phyloP scores from a whole-genome alignment of 2,888 invertebrate genomes.

The Ecdyonurus torrentis region DNA sequence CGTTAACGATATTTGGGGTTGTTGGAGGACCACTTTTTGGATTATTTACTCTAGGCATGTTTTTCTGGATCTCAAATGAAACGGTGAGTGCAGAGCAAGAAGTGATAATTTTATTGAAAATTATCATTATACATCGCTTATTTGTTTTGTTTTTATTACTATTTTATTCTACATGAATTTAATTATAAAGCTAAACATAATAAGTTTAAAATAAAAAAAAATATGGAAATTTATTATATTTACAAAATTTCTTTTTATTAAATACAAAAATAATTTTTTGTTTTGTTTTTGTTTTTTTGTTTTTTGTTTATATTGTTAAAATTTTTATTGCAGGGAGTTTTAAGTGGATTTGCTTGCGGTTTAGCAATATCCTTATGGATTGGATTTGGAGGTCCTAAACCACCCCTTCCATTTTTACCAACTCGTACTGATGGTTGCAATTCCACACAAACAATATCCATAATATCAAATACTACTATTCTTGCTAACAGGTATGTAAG shows the following conservation, averaged over 20 bases:
- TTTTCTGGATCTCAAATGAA: slow-evolving; percentile 53
- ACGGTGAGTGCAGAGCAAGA: slow-evolving; percentile 35
- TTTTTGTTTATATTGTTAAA: background rate
- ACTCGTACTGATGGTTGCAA: slow-evolving; percentile 41
- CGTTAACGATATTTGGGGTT: slow-evolving; percentile 72
- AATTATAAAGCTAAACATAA: too few species aligned
- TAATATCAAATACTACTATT: background rate
- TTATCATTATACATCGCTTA: too few species aligned
- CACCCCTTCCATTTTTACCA: slow-evolving; percentile 36
- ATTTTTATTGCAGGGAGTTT: slow-evolving; percentile 39
- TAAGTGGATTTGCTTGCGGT: slow-evolving; percentile 44
- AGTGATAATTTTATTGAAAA: too few species aligned
- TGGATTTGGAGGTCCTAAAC: slow-evolving; percentile 66
- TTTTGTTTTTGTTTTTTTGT: too few species aligned
- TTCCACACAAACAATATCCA: slow-evolving; percentile 6
- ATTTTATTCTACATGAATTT: too few species aligned
- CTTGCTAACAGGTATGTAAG: too few species aligned
- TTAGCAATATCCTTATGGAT: slow-evolving; percentile 61
- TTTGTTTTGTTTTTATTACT: too few species aligned
- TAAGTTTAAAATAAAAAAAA: too few species aligned
- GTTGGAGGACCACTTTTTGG: slow-evolving; percentile 77
- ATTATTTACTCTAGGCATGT: slow-evolving; percentile 73
- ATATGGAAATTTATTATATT: too few species aligned
- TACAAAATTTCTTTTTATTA: background rate
- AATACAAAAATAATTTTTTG: background rate